phyloP scores from a whole-genome alignment of 2,113 vertebrate genomes.

The Myiagra hebetior region DNA sequence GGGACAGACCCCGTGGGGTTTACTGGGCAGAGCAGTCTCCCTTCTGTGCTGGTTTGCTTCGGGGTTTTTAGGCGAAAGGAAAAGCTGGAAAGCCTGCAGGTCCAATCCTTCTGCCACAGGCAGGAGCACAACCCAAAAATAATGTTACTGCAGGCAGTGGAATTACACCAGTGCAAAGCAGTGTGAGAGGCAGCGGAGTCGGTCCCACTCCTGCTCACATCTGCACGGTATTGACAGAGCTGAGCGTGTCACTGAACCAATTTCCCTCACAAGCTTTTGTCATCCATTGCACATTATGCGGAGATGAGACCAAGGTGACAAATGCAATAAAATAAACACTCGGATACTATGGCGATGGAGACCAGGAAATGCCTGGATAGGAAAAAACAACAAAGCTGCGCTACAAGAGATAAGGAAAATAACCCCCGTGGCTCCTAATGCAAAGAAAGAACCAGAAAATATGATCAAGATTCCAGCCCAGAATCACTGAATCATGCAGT shows the following conservation, averaged over 20 bases:
- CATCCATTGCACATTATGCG: neutral
- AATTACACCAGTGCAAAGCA: neutral
- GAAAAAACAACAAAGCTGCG: neutral
- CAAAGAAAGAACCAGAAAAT: slow-evolving; percentile 26
- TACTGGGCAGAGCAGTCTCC: neutral
- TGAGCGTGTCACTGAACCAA: neutral
- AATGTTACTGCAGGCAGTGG: slow-evolving; percentile 14
- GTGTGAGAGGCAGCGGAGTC: neutral
- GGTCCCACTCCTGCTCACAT: neutral
- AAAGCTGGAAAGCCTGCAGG: neutral
- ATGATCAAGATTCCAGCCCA: slow-evolving; percentile 2
- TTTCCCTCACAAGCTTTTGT: slow-evolving; percentile 31
- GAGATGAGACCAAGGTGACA: slow-evolving; percentile 51
- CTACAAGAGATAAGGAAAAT: neutral
- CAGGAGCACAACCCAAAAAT: neutral
- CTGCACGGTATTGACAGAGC: neutral
- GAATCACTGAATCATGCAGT: slow-evolving; percentile 37
- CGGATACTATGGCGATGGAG: slow-evolving; percentile 39
- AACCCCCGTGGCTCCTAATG: neutral
- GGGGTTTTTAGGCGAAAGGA: neutral
- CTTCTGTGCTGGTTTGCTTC: neutral
- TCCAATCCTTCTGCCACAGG: slow-evolving; percentile 26
- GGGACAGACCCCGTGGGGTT: neutral
- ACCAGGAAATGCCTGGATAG: neutral
- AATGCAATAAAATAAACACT: slow-evolving; percentile 33